Conservation (phyloP, 2,797 vertebrate genomes). For the Takifugu rubripes region DNA sequence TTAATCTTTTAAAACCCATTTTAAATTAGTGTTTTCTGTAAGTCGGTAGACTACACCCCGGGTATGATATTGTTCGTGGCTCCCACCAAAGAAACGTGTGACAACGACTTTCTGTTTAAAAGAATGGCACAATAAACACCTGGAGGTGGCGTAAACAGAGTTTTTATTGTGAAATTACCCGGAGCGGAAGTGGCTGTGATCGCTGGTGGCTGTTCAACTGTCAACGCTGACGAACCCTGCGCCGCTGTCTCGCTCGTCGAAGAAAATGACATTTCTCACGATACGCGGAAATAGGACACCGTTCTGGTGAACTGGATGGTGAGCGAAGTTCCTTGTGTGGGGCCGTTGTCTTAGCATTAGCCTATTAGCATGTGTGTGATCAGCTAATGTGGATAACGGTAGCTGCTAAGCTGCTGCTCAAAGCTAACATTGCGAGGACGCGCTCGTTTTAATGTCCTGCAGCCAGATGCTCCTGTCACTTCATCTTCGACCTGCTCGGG, state of each 20-base stretch:
- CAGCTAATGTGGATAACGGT: constrained; percentile 29
- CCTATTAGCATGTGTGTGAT: constrained; percentile 35
- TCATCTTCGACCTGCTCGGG: too few relatives aligned
- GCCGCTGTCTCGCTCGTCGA: neutral
- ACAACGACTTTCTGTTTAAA: too few relatives aligned
- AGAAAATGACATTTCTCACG: constrained; percentile 27
- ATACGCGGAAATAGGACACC: constrained; percentile 9
- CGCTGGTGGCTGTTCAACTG: constrained; percentile 25
- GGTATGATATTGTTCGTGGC: too few relatives aligned
- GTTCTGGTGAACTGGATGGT: constrained; percentile 45
- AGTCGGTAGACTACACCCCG: too few relatives aligned
- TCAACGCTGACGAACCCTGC: constrained; percentile 26
- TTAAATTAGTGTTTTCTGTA: too few relatives aligned
- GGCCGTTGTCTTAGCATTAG: constrained; percentile 22
- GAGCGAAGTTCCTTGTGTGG: constrained; percentile 17
- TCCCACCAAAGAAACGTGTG: too few relatives aligned
- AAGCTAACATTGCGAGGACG: constrained; percentile 4
- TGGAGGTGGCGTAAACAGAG: neutral
- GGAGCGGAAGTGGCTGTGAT: constrained; percentile 41
- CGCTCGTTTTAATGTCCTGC: too few relatives aligned
- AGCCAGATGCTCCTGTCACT: too few relatives aligned
- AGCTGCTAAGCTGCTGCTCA: constrained; percentile 12
- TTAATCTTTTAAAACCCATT: too few relatives aligned
- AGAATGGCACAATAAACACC: too few relatives aligned
- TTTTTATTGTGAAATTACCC: constrained; percentile 49